Evolutionary conservation across 2,888 invertebrate species (phyloP), one percentile per base, ranked within the genome.

Genomic region (Sympetrum striolatum): DNA sequence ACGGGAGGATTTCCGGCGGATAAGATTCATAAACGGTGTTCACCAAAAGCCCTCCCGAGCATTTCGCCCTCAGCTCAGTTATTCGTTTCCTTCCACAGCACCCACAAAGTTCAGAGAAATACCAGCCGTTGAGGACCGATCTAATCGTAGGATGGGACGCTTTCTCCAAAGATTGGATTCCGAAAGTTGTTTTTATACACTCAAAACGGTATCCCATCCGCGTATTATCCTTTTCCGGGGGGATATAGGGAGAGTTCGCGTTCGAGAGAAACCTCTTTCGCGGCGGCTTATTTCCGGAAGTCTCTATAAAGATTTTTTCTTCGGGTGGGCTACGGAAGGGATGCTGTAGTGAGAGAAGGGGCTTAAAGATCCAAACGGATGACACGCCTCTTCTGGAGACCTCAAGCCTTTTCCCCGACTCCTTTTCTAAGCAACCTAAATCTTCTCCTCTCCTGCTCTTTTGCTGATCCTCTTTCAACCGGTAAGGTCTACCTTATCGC

Each of bases 381-480:
- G 86, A 64, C 86, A 86, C 60, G 86, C 64, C 86, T n/a, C 37
- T 37, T 86, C 86, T 86, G 86, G 35, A 35, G 86, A 64, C 86
- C 86, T 60, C 60, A 60, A n/a, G 58, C 53, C 82, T 35, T 35
- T 35, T 58, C 82, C 58, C 53, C 48, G 5, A 14, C 35, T 10
- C 58, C 58, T 35, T n/a, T 22, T 53, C 86, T 31, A 53, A 53
- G 53, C 53, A 53, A 25, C 31, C 25, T 31, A 73, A 73, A 73
- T 73, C 73, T 73, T 22, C 22, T 48, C 58, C 82, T 58, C 82
- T 25, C 35, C 31, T 31, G 31, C 82, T 58, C 31, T 37, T 18
- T n/a, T n/a, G 86, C 86, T 86, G 86, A 86, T 86, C 86, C 86
- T 86, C 86, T 86, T 86, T 86, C 86, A 86, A 86, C 60, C 86